Conservation (phyloP, 2,797 vertebrate genomes). For the Bradypus variegatus region DNA sequence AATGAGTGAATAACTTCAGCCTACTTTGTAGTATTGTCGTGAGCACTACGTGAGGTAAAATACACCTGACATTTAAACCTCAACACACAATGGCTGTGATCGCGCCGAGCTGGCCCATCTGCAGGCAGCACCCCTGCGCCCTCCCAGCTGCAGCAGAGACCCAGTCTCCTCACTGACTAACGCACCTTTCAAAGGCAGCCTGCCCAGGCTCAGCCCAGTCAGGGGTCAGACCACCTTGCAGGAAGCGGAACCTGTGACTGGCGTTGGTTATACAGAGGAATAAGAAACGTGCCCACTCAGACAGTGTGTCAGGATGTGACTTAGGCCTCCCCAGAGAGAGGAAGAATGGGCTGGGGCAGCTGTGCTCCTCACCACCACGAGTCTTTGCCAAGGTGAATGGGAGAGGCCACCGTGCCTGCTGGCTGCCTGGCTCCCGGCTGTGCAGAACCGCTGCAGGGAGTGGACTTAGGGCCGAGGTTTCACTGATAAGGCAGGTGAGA, state of each 20-base stretch:
- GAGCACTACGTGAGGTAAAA: neutral
- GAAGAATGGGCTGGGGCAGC: neutral
- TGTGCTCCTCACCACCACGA: neutral
- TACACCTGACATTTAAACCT: neutral
- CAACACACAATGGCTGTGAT: neutral
- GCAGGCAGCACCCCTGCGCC: neutral
- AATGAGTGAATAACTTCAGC: neutral
- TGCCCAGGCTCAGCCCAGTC: neutral
- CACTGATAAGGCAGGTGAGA: neutral
- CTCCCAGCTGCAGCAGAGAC: neutral
- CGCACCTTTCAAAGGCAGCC: neutral
- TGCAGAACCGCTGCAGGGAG: constrained; percentile 22
- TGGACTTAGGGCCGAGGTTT: neutral
- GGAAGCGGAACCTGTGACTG: neutral
- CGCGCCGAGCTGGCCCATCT: neutral
- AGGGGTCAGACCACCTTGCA: neutral
- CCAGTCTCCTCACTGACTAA: neutral
- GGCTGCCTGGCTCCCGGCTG: constrained; percentile 43
- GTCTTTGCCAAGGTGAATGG: neutral
- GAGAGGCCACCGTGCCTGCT: neutral
- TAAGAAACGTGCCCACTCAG: too few relatives aligned
- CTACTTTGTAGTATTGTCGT: neutral
- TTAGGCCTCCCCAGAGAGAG: neutral
- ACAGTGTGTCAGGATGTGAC: neutral
- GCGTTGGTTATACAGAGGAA: neutral